Base-by-base conservation (phyloP, 2,888 invertebrate species). In the Apocheima hispidaria region DNA sequence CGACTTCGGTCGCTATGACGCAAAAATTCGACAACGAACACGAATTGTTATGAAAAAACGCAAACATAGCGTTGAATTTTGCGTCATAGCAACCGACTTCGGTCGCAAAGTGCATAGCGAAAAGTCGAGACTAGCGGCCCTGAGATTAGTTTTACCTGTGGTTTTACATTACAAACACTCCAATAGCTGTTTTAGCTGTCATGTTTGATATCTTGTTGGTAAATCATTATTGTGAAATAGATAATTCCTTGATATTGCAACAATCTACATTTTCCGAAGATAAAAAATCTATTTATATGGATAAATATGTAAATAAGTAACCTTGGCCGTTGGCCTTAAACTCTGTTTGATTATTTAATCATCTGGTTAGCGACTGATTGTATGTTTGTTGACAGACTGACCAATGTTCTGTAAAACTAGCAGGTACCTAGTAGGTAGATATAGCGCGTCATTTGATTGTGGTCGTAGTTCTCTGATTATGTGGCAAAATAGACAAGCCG, bases 291-390 rank as follows among this genome's bases (percentile, higher is more conserved):
- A 20, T 30, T 4, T 12, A n/a, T 43, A 21, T 43, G 23, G 9
- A 26, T 26, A 16, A 2, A 18, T 41, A 5, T 21, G 18, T 46
- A 18, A 10, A 20, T 14, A 36, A 9, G 1, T 14, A 35, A 36
- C 49, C 49, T 49, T 36, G 49, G 21, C 7, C 4, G 9, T 2
- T 23, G 49, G 23, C 49, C 49, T 49, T 49, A 49, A 49, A 49
- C 49, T 49, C 49, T 18, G 43, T 46, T 46, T 44, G 48, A 26
- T 44, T 48, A 28, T 49, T 35, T 49, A 49, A 49, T 49, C 49
- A 49, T 49, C 33, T 35, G 35, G 49, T 49, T 49, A 49, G 35
- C 49, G 30, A 35, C 35, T 35, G 35, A 23, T 23, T 49, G 35
- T 49, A 10, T 36, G 35, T 35, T 49, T 36, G 23, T 36, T 36